Evolutionary conservation across 2,113 vertebrate species (phyloP), one percentile per base, ranked within the genome.

Genomic region (Amazona vittata): DNA sequence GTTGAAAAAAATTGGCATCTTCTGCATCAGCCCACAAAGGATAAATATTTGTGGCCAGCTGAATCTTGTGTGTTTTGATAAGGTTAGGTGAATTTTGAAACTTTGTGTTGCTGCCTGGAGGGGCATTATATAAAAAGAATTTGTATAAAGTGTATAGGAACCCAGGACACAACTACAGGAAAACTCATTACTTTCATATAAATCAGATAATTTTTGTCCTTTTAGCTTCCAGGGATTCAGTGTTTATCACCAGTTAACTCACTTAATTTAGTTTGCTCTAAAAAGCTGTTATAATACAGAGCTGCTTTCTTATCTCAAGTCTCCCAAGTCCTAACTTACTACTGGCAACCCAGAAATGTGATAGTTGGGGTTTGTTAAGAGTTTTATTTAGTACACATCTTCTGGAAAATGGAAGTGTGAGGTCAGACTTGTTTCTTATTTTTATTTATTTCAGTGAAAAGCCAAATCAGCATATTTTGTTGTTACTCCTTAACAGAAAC

Each of bases 21-120:
- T 99, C 98, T 99, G 99, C 93, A 99, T 99, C 97, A 99, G 99
- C 89, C 99, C 99, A 16, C 99, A 99, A 85, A 99, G 99, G 95
- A 99, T 99, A 96, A 99, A 99, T 97, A 99, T 99, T 91, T 99
- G 99, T 90, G 99, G 99, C 52, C 99, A 99, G 94, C 98, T 99
- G 93, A 99, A 99, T 97, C 98, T 99, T 49, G 98, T 99, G 92
- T 99, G 99, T 92, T 99, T 99, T 95, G 99, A 99, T 97, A 99
- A 99, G 98, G 99, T 99, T 67, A 89, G 91, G 74, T 83, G 50
- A 67, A 64, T 90, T 97, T 86, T 86, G 39, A 68, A 91, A 68
- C 17, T 60, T 79, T 53, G 22, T 55, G 33, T 67, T 89, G 33
- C 24, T 6, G 6, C 8, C 9, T 68, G 64, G 28, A 67, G 29